Conservation (phyloP, 1,140 invertebrate species). For the Sesamia nonagrioides region DNA sequence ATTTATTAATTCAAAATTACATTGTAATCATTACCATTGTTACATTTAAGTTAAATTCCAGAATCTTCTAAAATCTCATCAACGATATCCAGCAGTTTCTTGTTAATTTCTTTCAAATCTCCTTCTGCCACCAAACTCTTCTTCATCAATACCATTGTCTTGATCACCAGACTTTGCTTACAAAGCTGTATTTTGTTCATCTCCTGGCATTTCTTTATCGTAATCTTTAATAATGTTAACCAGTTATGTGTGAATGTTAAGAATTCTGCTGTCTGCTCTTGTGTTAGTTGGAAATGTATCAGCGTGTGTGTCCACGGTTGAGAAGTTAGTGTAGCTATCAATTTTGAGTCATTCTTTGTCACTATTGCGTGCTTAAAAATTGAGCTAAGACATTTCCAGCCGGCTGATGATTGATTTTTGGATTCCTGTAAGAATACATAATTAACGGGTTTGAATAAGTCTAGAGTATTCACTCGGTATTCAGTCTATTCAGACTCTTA, state of each 20-base stretch:
- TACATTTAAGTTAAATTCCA: slow-evolving; percentile 50
- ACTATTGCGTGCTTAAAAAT: slow-evolving; percentile 78
- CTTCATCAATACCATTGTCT: slow-evolving; percentile 70
- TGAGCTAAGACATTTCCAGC: slow-evolving; percentile 77
- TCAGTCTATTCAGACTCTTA: no score
- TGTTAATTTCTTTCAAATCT: slow-evolving; percentile 61
- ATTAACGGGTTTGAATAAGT: no score
- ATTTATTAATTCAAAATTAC: no score
- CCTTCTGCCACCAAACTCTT: slow-evolving; percentile 63
- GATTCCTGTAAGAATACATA: slow-evolving; percentile 65
- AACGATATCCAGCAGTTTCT: slow-evolving; percentile 63
- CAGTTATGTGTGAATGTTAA: slow-evolving; percentile 75
- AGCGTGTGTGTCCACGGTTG: slow-evolving; percentile 80
- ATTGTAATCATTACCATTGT: neutral
- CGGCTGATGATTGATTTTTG: slow-evolving; percentile 68
- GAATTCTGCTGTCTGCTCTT: slow-evolving; percentile 73
- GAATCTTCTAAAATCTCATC: slow-evolving; percentile 73
- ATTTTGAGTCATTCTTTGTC: slow-evolving; percentile 69
- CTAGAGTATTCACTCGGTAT: no score
- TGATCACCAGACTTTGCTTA: slow-evolving; percentile 70
- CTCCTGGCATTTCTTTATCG: slow-evolving; percentile 67
- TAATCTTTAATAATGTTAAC: slow-evolving; percentile 75
- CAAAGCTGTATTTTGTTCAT: slow-evolving; percentile 60
- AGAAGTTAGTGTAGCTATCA: slow-evolving; percentile 72
- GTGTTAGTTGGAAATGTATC: slow-evolving; percentile 76